phyloP scores from a whole-genome alignment of 2,113 vertebrate genomes.

The Corydoras maculifer region DNA sequence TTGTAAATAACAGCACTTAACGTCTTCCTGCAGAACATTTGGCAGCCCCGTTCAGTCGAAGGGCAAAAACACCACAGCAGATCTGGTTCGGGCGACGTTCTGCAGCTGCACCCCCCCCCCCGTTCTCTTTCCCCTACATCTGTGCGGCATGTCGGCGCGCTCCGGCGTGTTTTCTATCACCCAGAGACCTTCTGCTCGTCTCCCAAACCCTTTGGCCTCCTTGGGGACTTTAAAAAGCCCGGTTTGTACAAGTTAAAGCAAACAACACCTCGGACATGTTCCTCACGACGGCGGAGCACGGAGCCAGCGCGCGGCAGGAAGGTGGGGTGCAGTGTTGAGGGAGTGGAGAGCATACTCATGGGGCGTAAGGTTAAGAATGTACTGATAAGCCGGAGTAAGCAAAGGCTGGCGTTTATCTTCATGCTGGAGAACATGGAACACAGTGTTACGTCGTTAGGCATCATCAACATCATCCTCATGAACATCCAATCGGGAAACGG shows the following conservation, averaged over 20 bases:
- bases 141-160: not conserved
- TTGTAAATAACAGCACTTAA: too few species aligned
- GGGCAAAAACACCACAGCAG: not conserved
- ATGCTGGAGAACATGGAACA: not conserved
- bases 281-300: not conserved
- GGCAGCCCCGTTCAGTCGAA: not conserved
- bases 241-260: slow-evolving; percentile 10
- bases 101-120: not conserved
- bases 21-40: too few species aligned
- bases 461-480: too few species aligned
- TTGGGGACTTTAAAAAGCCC: slow-evolving; percentile 4
- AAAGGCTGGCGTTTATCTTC: not conserved
- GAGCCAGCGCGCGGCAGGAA: too few species aligned
- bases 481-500: too few species aligned
- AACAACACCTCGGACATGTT: slow-evolving; percentile 19
- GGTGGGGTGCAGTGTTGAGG: too few species aligned
- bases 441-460: too few species aligned
- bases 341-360: not conserved
- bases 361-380: slow-evolving; percentile 11
- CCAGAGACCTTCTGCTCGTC: slow-evolving; percentile 13
- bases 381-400: not conserved
- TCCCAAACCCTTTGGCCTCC: not conserved
- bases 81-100: slow-evolving; percentile 3
- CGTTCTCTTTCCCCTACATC: slow-evolving; percentile 23
- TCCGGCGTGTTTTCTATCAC: slow-evolving; percentile 4